Percentiles rank a stretch among this genome's conserved stretches.
Conservation (phyloP, 2,797 vertebrate genomes). For the Danio kyathit region DNA sequence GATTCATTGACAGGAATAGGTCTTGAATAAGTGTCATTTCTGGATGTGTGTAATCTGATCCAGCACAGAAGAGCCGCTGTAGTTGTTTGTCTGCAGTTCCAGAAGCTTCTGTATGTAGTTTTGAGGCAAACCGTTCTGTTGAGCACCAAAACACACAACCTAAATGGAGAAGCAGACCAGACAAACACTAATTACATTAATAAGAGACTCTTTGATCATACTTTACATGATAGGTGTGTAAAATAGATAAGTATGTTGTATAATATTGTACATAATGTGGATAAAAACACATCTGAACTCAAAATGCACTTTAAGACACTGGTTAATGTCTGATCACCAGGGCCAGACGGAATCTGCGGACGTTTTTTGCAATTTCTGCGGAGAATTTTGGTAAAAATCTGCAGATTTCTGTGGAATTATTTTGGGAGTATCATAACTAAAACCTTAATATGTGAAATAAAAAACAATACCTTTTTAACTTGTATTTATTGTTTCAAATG, state of each 20-base stretch:
- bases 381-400: too few relatives aligned
- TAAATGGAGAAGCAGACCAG: constrained; percentile 49
- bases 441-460: too few relatives aligned
- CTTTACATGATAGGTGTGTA: neutral
- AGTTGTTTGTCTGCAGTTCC: constrained; percentile 82
- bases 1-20: too few relatives aligned
- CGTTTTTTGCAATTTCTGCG: too few relatives aligned
- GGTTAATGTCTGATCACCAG: neutral
- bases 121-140: constrained; percentile 82
- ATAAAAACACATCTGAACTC: neutral
- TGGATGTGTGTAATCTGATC: constrained; percentile 57
- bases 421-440: too few relatives aligned
- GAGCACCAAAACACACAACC: constrained; percentile 86
- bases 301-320: neutral
- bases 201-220: neutral
- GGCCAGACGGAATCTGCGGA: too few relatives aligned
- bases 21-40: constrained; percentile 12
- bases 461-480: too few relatives aligned
- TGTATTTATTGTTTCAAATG: too few relatives aligned
- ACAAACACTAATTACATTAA: neutral
- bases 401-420: too few relatives aligned
- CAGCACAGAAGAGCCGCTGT: constrained; percentile 71
- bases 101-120: constrained; percentile 84
- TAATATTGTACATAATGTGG: neutral
- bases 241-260: neutral